Percentiles rank a stretch among this genome's conserved stretches.
Evolutionary conservation across 2,888 invertebrate genomes (phyloP).

Genomic region (Leptinotarsa haldemani): DNA sequence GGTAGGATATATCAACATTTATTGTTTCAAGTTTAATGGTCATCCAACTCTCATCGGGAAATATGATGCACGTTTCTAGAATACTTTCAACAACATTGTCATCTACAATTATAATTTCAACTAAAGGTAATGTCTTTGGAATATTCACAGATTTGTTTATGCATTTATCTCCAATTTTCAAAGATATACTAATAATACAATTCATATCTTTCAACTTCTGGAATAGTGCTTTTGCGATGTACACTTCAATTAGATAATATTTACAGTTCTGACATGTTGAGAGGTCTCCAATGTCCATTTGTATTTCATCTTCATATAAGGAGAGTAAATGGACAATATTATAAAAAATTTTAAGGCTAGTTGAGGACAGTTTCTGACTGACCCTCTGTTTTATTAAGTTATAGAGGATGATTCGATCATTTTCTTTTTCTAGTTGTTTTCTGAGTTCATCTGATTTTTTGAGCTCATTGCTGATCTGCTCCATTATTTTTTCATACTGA

Average conservation of each 20-base stretch:
- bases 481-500: slow-evolving; percentile 55
- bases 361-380: slow-evolving; percentile 53
- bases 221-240: slow-evolving; percentile 54
- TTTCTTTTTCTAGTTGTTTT: slow-evolving; percentile 50
- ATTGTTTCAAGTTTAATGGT: slow-evolving; percentile 52
- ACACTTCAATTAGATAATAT: slow-evolving; percentile 59
- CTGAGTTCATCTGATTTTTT: slow-evolving; percentile 52
- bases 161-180: slow-evolving; percentile 39
- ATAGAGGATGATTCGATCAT: slow-evolving; percentile 52
- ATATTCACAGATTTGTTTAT: slow-evolving; percentile 42
- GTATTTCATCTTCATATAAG: slow-evolving; percentile 53
- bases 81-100: slow-evolving; percentile 47
- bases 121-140: slow-evolving; percentile 44
- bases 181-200: slow-evolving; percentile 53
- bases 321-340: slow-evolving; percentile 53
- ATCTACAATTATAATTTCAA: slow-evolving; percentile 54
- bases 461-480: slow-evolving; percentile 57
- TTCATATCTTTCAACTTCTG: slow-evolving; percentile 52
- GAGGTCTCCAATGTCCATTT: slow-evolving; percentile 41
- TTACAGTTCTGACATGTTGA: slow-evolving; percentile 47
- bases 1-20: slow-evolving; percentile 58
- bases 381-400: slow-evolving; percentile 48
- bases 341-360: slow-evolving; percentile 58
- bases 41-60: slow-evolving; percentile 47
- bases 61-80: slow-evolving; percentile 51